A percentile compares a stretch with the other conserved stretches of the same genome.
Evolutionary conservation across 37 sponge, comb jelly and placozoan genomes (phyloP).

Genomic region (Chondrilla cf. caribensis): DNA sequence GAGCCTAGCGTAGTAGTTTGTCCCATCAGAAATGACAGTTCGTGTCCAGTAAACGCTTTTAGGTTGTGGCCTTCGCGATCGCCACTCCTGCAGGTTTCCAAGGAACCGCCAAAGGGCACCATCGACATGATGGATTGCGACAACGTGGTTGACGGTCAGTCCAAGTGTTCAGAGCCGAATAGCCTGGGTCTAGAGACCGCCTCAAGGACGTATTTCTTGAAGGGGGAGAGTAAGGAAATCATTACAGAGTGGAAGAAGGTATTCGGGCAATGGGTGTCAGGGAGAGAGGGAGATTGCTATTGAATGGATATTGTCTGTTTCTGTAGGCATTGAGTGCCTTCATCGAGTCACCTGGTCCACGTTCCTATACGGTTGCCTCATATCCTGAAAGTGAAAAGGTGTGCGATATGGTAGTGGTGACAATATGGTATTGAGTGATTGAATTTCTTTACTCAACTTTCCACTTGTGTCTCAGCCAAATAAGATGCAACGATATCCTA

Average conservation of each 20-base stretch:
- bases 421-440: neutral
- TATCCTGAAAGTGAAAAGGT: neutral
- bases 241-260: conserved; percentile 13
- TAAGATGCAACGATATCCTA: no score
- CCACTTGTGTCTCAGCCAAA: no score
- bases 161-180: neutral
- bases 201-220: conserved; percentile 4
- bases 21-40: no score
- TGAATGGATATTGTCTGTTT: neutral
- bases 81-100: neutral
- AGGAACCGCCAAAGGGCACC: neutral
- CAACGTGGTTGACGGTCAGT: neutral
- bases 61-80: no score
- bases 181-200: neutral
- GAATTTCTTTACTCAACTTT: no score
- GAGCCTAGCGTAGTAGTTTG: no score
- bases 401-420: neutral
- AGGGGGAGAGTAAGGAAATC: neutral
- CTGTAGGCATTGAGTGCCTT: conserved; percentile 24
- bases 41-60: no score
- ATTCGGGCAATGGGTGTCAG: neutral
- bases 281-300: neutral
- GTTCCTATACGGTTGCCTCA: neutral
- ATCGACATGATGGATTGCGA: conserved; percentile 14
- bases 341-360: neutral